Base-by-base conservation (phyloP, 2,888 invertebrate genomes). In the Macrosoma leucophasiata region DNA sequence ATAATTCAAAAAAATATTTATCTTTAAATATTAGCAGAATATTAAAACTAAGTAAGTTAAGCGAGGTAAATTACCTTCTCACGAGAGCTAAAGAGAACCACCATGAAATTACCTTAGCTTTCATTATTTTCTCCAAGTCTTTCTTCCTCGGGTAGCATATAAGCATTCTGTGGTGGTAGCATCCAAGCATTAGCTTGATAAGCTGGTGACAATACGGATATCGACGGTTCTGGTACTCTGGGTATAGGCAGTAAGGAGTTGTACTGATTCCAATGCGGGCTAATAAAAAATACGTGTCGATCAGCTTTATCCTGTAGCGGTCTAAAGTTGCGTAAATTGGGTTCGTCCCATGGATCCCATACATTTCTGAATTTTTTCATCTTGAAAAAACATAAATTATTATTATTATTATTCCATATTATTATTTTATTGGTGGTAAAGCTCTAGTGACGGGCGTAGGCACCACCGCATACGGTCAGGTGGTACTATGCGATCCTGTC, bases 361-460 rank as follows among this genome's bases (percentile, higher is more conserved):
- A 90, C 48, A 25, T 68, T 77, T 8, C 89, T 84, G 46, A 90
- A 87, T 46, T 75, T 61, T 36, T 77, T 79, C 55, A 88, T 68
- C 89, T 89, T 50, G 11, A 64, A 51, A 8, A 5, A 17, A 17
- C 4, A 17, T 7, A 17, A n/a, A n/a, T n/a, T n/a, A n/a, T n/a
- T n/a, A n/a, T n/a, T n/a, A n/a, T n/a, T n/a, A n/a, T n/a, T n/a
- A n/a, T n/a, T n/a, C n/a, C n/a, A n/a, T n/a, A n/a, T n/a, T n/a
- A n/a, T n/a, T n/a, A n/a, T n/a, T n/a, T n/a, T n/a, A n/a, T n/a
- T n/a, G n/a, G n/a, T n/a, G n/a, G n/a, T n/a, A n/a, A n/a, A n/a
- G n/a, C n/a, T n/a, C n/a, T n/a, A n/a, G n/a, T n/a, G n/a, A n/a
- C n/a, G n/a, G n/a, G n/a, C n/a, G n/a, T n/a, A n/a, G n/a, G n/a